Percentiles rank a stretch among this genome's conserved stretches.
Conservation (phyloP, 2,113 vertebrate species). For the Kobus ellipsiprymnus region DNA sequence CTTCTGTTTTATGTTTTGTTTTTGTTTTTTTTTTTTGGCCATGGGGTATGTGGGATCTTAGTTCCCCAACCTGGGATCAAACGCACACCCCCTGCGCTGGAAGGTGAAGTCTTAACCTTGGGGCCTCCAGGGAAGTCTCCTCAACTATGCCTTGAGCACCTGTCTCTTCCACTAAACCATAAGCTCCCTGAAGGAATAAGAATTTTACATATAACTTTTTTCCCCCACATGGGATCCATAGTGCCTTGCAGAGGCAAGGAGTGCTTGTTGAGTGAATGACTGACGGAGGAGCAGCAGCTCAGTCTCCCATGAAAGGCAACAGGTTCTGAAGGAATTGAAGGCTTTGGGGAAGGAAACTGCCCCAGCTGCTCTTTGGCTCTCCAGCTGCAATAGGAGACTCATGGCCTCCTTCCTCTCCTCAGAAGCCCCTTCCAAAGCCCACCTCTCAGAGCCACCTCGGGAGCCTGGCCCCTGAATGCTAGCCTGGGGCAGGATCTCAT, state of each 20-base stretch:
- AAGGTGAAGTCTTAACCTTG: not conserved
- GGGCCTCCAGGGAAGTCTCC: not conserved
- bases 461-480: not conserved
- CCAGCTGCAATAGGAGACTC: not conserved
- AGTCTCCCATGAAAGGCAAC: not conserved
- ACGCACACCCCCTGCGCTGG: not conserved
- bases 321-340: not conserved
- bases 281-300: not conserved
- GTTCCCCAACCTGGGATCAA: not conserved
- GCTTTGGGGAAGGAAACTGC: not conserved
- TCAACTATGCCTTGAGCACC: not conserved
- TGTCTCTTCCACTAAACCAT: not conserved
- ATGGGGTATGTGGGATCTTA: not conserved
- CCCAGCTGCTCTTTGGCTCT: not conserved
- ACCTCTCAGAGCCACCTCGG: not conserved
- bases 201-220: not conserved
- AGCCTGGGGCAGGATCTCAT: not conserved
- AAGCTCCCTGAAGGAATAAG: not conserved
- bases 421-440: not conserved
- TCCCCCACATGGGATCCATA: fast-evolving
- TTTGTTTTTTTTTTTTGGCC: not conserved
- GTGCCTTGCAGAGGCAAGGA: not conserved
- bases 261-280: not conserved
- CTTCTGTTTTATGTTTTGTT: not conserved
- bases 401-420: not conserved